Evolutionary conservation across 1,140 invertebrate genomes (phyloP).

Genomic region (Scylla paramamosain): DNA sequence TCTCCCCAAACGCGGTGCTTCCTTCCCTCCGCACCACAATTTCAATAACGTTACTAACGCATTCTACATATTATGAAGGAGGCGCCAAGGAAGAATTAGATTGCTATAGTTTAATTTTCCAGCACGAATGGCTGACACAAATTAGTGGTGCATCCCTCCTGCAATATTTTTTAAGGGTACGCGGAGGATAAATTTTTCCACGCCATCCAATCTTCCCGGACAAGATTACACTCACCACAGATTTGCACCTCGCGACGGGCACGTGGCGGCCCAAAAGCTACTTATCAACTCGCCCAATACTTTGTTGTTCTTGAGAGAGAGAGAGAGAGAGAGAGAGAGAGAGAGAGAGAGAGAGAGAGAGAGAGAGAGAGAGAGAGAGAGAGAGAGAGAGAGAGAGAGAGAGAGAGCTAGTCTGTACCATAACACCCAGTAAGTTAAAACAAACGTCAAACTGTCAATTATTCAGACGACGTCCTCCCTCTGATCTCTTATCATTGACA

Average conservation of each 20-base stretch:
- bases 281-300: background rate
- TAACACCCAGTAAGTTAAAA: too few species aligned
- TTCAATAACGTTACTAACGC: background rate
- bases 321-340: slow-evolving; percentile 53
- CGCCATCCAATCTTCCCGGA: background rate
- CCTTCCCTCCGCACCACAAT: background rate
- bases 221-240: slow-evolving; percentile 3
- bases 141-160: background rate
- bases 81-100: background rate
- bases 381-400: slow-evolving; percentile 46
- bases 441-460: too few species aligned
- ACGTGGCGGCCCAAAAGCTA: background rate
- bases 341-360: slow-evolving; percentile 55
- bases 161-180: background rate
- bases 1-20: background rate
- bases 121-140: background rate
- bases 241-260: background rate
- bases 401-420: background rate
- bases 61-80: background rate
- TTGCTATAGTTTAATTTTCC: slow-evolving; percentile 14
- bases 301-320: background rate
- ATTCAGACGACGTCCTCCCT: too few species aligned
- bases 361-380: slow-evolving; percentile 48
- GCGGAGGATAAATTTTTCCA: background rate
- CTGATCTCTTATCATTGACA: too few species aligned